These are phyloP conservation scores for Pristionchus entomophagus DNA, from an alignment of 2,888 invertebrate species.

Conservation along the genomic window DNA sequence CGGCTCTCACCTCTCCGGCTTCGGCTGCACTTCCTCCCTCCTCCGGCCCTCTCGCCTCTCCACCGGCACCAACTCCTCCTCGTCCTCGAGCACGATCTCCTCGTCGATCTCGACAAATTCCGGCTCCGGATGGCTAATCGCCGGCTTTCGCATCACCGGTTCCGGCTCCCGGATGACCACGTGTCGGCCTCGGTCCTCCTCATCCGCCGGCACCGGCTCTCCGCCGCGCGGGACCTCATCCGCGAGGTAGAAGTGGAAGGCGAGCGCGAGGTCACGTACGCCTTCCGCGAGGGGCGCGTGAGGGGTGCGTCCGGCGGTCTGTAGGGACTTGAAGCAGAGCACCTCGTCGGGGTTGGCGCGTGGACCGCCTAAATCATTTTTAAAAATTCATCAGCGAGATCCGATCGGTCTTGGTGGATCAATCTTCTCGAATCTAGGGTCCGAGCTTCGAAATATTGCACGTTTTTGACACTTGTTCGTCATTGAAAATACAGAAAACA, in stretches of 20 bases:
- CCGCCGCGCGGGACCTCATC: background rate
- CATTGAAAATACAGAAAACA: no score
- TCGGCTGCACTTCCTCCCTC: background rate
- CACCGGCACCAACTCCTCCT: conserved; percentile 9
- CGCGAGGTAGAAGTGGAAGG: conserved; percentile 45
- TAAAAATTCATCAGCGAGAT: no score
- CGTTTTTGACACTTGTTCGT: no score
- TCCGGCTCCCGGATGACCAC: background rate
- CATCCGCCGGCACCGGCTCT: background rate
- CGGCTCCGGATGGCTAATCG: background rate
- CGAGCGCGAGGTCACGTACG: background rate
- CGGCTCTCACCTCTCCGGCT: conserved; percentile 25
- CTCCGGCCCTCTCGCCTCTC: background rate
- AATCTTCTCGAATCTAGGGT: no score
- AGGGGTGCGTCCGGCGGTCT: background rate
- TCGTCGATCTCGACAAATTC: conserved; percentile 20
- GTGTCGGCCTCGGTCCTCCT: no score
- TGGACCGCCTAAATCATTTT: conserved; percentile 75
- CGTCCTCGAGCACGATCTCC: background rate
- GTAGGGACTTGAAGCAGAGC: conserved; percentile 75
- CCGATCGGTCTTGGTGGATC: no score
- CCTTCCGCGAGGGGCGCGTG: background rate
- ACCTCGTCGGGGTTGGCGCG: conserved; percentile 76
- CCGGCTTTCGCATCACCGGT: conserved; percentile 1
- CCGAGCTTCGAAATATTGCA: no score